phyloP scores from a whole-genome alignment of 2,113 vertebrate species.

The Passer domesticus region DNA sequence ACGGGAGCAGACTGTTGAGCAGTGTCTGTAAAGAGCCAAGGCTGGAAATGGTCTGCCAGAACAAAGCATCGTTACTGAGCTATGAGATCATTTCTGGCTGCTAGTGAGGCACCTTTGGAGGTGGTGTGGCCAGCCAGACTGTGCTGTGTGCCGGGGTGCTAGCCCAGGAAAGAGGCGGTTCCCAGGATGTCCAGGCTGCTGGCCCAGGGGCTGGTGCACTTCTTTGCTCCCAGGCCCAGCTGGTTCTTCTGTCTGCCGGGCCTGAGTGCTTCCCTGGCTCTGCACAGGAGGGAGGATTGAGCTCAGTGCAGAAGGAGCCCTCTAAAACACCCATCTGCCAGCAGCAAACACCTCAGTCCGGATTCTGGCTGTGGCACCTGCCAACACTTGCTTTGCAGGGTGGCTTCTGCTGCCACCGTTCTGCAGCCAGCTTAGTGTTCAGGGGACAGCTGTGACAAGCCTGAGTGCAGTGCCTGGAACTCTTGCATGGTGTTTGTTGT shows the following conservation, averaged over 20 bases:
- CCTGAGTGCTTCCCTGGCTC: rapidly evolving
- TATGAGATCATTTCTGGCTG: background rate
- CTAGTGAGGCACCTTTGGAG: background rate
- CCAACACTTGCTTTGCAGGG: background rate
- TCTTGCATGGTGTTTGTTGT: background rate
- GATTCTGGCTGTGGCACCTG: background rate
- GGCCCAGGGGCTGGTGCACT: background rate
- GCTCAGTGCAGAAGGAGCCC: background rate
- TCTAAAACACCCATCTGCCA: background rate
- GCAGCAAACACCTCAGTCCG: rapidly evolving
- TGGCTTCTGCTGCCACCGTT: background rate
- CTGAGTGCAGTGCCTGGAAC: background rate
- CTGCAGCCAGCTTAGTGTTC: background rate
- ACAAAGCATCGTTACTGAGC: constrained; percentile 49
- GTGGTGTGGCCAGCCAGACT: background rate
- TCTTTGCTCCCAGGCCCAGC: background rate
- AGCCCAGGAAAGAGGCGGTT: background rate
- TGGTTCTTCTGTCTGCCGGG: background rate
- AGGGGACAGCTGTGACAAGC: background rate
- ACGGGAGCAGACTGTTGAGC: background rate
- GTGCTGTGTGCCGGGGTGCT: background rate
- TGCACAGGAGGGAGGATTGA: background rate
- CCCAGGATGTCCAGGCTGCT: background rate
- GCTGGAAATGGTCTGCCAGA: background rate
- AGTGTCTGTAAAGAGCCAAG: rapidly evolving